Conservation (phyloP, 2,888 invertebrate species). For the Acronicta psi region DNA sequence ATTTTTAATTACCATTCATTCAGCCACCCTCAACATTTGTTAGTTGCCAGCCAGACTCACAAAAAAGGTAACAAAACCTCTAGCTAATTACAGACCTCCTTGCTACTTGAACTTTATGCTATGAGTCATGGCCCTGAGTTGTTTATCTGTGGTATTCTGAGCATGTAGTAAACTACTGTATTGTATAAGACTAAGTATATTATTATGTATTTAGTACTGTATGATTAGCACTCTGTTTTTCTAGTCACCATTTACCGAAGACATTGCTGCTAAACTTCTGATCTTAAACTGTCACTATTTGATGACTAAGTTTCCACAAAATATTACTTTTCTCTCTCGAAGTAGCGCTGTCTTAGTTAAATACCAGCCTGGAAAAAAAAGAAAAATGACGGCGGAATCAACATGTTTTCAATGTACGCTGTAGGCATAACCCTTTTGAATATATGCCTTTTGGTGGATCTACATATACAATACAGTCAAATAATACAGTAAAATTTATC, state of each 20-base stretch:
- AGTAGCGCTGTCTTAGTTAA: too few relatives aligned
- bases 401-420: too few relatives aligned
- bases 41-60: conserved; percentile 37
- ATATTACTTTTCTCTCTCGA: too few relatives aligned
- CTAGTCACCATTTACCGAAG: conserved; percentile 5
- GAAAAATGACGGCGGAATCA: too few relatives aligned
- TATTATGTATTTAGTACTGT: conserved; percentile 10
- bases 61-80: conserved; percentile 46
- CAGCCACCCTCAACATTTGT: conserved; percentile 17
- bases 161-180: conserved; percentile 17
- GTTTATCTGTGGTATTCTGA: conserved; percentile 44
- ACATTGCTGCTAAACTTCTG: too few relatives aligned
- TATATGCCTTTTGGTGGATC: too few relatives aligned
- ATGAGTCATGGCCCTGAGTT: conserved; percentile 42
- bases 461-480: too few relatives aligned
- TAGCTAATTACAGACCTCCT: conserved; percentile 41
- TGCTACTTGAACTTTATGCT: conserved; percentile 40
- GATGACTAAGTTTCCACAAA: too few relatives aligned
- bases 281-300: too few relatives aligned
- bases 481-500: too few relatives aligned
- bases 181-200: conserved; percentile 17
- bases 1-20: conserved; percentile 32
- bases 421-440: too few relatives aligned
- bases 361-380: too few relatives aligned
- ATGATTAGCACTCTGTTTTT: conserved; percentile 17